These are phyloP conservation scores for Microcaecilia unicolor DNA, from an alignment of 2,797 vertebrate genomes.

Conservation along the genomic window DNA sequence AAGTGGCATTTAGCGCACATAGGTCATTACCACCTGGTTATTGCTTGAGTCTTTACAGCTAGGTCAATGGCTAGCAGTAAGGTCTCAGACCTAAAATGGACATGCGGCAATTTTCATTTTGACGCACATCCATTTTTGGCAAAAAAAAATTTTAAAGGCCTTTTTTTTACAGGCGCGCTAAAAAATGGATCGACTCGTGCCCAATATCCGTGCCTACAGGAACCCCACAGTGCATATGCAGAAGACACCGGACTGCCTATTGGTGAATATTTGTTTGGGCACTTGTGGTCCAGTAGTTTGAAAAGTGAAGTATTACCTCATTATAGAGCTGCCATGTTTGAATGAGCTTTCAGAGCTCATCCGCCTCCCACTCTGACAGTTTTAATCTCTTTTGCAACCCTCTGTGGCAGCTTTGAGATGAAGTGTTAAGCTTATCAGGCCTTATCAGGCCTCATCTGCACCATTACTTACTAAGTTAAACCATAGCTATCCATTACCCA, in stretches of 20 bases:
- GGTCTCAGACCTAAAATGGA: no score
- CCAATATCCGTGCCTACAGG: no score
- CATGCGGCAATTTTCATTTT: no score
- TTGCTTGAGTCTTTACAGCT: no score
- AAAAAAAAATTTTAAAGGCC: no score
- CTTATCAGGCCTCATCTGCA: conserved; percentile 29
- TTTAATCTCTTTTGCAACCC: conserved; percentile 25
- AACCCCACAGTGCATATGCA: background rate
- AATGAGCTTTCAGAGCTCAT: conserved; percentile 39
- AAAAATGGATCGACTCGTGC: no score
- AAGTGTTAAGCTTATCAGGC: conserved; percentile 28
- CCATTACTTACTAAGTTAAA: conserved; percentile 43
- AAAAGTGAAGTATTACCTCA: conserved; percentile 55
- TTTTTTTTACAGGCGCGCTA: no score
- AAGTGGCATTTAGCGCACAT: no score
- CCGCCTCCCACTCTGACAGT: conserved; percentile 32
- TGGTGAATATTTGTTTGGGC: conserved; percentile 38
- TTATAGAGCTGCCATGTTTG: conserved; percentile 47
- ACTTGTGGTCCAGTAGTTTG: conserved; percentile 48
- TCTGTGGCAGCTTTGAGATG: conserved; percentile 20
- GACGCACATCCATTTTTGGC: no score
- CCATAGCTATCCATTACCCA: conserved; percentile 43
- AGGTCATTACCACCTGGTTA: no score
- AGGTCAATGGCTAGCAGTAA: no score
- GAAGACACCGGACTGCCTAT: conserved; percentile 3